Evolutionary conservation across 2,113 vertebrate genomes (phyloP).

Genomic region (Microcebus jonahi): DNA sequence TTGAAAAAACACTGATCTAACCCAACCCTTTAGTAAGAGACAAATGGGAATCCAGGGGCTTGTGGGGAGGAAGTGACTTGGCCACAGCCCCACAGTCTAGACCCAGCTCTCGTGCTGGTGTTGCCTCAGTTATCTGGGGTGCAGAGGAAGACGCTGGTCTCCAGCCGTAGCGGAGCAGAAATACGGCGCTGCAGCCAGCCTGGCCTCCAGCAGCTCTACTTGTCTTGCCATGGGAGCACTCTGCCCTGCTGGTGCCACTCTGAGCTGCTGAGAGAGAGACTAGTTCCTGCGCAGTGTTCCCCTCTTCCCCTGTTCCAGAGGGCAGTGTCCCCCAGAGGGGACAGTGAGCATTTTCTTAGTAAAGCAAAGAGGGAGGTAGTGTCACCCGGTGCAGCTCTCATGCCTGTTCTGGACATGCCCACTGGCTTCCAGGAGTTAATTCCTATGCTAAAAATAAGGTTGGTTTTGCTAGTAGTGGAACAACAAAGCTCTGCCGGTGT

Average conservation of each 20-base stretch:
- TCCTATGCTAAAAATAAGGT: constrained; percentile 90
- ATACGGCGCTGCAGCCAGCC: accelerated
- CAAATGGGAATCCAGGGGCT: background rate
- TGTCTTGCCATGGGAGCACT: background rate
- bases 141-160: background rate
- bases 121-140: background rate
- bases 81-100: background rate
- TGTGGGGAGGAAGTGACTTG: background rate
- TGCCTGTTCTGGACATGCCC: constrained; percentile 80
- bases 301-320: background rate
- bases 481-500: constrained; percentile 87
- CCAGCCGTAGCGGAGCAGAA: background rate
- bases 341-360: background rate
- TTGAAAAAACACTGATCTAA: background rate
- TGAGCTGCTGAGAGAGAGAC: background rate
- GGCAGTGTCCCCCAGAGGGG: background rate
- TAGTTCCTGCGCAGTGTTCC: background rate
- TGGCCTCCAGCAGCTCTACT: background rate
- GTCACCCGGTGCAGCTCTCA: background rate
- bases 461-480: constrained; percentile 87
- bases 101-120: background rate
- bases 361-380: background rate
- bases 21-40: background rate
- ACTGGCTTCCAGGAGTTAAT: constrained; percentile 88
- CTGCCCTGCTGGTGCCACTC: background rate